These are phyloP conservation scores for Anguilla marmorata DNA, from an alignment of 2,797 vertebrate species.

Conservation along the genomic window DNA sequence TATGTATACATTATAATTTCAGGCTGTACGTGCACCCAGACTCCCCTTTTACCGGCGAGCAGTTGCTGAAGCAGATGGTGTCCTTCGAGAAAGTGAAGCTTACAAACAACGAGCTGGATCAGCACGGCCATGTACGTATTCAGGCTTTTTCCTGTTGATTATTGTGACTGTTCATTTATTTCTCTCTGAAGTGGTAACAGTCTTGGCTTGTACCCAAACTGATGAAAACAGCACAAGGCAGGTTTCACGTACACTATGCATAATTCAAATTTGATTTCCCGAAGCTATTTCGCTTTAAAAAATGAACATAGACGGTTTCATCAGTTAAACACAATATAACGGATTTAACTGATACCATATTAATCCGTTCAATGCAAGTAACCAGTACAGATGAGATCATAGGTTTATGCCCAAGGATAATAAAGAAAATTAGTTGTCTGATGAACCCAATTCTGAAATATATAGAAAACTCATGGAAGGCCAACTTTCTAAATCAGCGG, in stretches of 20 bases:
- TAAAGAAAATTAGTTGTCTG: too few relatives aligned
- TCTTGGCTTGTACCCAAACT: neutral
- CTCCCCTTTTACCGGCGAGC: conserved; percentile 94
- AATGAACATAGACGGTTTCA: neutral
- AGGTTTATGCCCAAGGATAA: neutral
- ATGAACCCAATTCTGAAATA: neutral
- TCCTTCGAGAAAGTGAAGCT: conserved; percentile 99
- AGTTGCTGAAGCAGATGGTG: conserved; percentile 97
- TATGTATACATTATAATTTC: conserved; percentile 23
- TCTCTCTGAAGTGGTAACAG: neutral
- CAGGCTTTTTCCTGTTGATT: neutral
- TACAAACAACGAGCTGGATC: conserved; percentile 97
- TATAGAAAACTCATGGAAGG: neutral
- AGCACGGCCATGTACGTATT: conserved; percentile 91
- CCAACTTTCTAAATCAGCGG: neutral
- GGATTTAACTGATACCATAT: neutral
- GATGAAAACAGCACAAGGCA: neutral
- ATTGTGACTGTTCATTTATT: neutral
- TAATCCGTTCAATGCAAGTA: neutral
- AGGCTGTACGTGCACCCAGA: conserved; percentile 97
- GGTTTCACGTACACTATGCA: neutral
- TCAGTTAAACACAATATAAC: too few relatives aligned
- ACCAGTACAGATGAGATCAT: too few relatives aligned
- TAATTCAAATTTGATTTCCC: neutral
- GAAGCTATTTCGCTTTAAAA: neutral